Evolutionary conservation across 2,888 invertebrate genomes (phyloP), one percentile per base, ranked within the genome.

Genomic region (Scaptomyza polygonia): DNA sequence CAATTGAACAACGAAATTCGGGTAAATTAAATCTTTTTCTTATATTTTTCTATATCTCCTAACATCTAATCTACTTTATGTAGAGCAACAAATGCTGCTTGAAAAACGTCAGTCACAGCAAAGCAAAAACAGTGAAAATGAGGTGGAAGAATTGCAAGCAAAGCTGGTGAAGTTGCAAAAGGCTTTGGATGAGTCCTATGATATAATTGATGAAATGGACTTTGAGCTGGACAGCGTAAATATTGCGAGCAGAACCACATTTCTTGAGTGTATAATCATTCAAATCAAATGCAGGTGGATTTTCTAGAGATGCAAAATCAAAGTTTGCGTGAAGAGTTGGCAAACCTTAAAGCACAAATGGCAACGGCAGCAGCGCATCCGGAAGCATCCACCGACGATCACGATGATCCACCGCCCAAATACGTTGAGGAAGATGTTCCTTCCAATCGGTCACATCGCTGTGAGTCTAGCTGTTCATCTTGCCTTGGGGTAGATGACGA

Each of bases 121-220:
- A 42, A 54, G 32, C 12, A 25, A 68, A 56, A 42, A 18, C 40
- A 61, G 1, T 18, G 72, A 74, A 21, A 5, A 44, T n/a, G 68
- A 86, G 36, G 32, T 81, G 16, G 59, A 68, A 32, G 48, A 81
- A 8, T 62, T 89, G 12, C 58, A 78, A 21, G 65, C 72, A 7
- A 63, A 86, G 47, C 52, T 63, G 55, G 63, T 61, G 0, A 86
- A 80, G 51, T 56, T 90, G n/a, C 85, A 91, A 61, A 63, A 34
- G 18, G 83, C 88, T 0, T 61, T 91, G 14, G 84, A 89, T 34
- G 89, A 91, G 64, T 87, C 91, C 7, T 86, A 86, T 30, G 91
- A 91, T 58, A 90, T 89, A 27, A 91, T 91, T 45, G 91, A 91
- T 72, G 91, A 88, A 81, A 89, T 91, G 80, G 91, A 91, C 65